Percentiles rank a stretch among this genome's conserved stretches.
phyloP scores from a whole-genome alignment of 2,888 invertebrate genomes.

The Tetanocera ferruginea region DNA sequence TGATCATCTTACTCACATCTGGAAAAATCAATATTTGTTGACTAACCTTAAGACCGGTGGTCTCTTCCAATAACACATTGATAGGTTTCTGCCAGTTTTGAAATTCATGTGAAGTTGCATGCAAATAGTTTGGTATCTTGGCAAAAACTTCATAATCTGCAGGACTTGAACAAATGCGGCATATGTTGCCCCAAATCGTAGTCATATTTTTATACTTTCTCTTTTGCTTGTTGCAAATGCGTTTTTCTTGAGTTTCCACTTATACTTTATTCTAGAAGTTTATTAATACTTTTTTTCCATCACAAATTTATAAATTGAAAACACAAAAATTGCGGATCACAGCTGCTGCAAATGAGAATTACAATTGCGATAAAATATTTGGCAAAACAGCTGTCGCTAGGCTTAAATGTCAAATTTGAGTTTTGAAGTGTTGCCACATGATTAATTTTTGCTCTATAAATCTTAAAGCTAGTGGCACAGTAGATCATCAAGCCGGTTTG shows the following conservation, averaged over 20 bases:
- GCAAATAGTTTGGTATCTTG: slow-evolving; percentile 67
- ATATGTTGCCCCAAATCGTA: slow-evolving; percentile 64
- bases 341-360: not conserved
- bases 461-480: too few relatives aligned
- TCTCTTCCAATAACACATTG: slow-evolving; percentile 63
- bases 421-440: not conserved
- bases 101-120: slow-evolving; percentile 65
- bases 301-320: not conserved
- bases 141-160: slow-evolving; percentile 67
- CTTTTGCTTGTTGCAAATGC: not conserved
- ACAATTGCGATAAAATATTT: not conserved
- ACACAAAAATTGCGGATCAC: not conserved
- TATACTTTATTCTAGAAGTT: not conserved
- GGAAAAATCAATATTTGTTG: not conserved
- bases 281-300: not conserved
- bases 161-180: slow-evolving; percentile 67
- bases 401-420: not conserved
- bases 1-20: not conserved
- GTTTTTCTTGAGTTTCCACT: not conserved
- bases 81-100: slow-evolving; percentile 66
- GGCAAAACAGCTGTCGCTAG: not conserved
- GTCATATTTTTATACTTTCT: slow-evolving; percentile 44
- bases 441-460: too few relatives aligned
- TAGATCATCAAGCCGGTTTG: too few relatives aligned
- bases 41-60: slow-evolving; percentile 65